Evolutionary conservation across 2,113 vertebrate genomes (phyloP).

Genomic region (Catharus minimus): DNA sequence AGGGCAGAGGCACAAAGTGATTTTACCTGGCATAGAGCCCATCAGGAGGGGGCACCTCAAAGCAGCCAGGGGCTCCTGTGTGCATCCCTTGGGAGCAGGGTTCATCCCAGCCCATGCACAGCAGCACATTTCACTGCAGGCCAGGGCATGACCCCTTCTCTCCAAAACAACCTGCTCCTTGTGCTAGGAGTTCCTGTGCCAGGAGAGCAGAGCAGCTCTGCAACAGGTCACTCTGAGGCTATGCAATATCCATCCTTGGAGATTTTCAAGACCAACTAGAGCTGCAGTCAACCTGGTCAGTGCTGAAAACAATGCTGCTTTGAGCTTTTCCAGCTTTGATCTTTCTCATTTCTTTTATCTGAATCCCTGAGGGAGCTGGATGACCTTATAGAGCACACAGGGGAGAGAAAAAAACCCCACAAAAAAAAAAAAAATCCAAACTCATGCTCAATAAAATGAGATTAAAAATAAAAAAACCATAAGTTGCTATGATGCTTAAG

Average conservation of each 20-base stretch:
- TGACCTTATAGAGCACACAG: not conserved
- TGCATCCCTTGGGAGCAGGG: rapidly evolving
- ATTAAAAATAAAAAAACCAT: not conserved
- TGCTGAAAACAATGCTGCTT: constrained; percentile 25
- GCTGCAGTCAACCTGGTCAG: not conserved
- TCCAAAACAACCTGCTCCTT: not conserved
- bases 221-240: not conserved
- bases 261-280: not conserved
- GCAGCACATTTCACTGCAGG: not conserved
- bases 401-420: not conserved
- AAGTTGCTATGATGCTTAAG: not conserved
- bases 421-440: not conserved
- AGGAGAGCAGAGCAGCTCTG: not conserved
- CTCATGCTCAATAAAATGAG: not conserved
- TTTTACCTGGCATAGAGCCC: not conserved
- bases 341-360: constrained; percentile 34
- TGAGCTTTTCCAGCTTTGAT: constrained; percentile 50
- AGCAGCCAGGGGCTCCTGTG: not conserved
- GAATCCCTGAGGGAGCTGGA: not conserved
- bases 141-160: rapidly evolving
- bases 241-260: not conserved
- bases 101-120: rapidly evolving
- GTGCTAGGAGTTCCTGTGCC: rapidly evolving
- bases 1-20: not conserved
- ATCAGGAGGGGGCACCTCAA: not conserved